phyloP scores from a whole-genome alignment of 2,113 vertebrate species.

The Tinamus guttatus region DNA sequence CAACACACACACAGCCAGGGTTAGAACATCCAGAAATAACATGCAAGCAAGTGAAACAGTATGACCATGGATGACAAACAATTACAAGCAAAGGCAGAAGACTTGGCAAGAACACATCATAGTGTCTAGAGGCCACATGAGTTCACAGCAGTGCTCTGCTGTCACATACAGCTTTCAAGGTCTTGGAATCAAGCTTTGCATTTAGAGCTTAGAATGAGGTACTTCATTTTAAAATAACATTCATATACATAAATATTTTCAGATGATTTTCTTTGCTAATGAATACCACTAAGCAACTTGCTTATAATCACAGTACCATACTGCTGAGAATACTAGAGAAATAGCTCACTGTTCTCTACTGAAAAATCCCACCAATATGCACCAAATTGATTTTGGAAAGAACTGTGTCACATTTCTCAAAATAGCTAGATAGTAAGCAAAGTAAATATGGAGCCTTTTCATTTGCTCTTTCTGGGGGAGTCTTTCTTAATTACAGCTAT shows the following conservation, averaged over 20 bases:
- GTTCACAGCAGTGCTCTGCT: background rate
- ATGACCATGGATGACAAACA: background rate
- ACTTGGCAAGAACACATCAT: background rate
- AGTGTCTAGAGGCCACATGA: background rate
- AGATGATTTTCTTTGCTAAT: background rate
- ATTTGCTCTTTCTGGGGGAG: background rate
- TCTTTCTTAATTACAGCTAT: background rate
- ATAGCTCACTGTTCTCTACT: fast-evolving
- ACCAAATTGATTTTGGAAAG: background rate
- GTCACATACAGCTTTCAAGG: background rate
- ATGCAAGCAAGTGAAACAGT: background rate
- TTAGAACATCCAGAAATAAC: background rate
- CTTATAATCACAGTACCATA: background rate
- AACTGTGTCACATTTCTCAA: background rate
- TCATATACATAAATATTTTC: background rate
- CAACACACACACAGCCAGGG: background rate
- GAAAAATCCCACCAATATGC: background rate
- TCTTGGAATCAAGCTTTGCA: background rate
- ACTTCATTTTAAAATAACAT: background rate
- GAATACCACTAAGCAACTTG: background rate
- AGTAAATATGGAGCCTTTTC: background rate
- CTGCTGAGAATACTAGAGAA: background rate
- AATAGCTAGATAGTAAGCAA: background rate
- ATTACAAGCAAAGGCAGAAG: background rate
- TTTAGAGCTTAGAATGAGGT: background rate